These are phyloP conservation scores for Romanogobio albipinnatus DNA, from an alignment of 2,113 vertebrate genomes.

Conservation along the genomic window DNA sequence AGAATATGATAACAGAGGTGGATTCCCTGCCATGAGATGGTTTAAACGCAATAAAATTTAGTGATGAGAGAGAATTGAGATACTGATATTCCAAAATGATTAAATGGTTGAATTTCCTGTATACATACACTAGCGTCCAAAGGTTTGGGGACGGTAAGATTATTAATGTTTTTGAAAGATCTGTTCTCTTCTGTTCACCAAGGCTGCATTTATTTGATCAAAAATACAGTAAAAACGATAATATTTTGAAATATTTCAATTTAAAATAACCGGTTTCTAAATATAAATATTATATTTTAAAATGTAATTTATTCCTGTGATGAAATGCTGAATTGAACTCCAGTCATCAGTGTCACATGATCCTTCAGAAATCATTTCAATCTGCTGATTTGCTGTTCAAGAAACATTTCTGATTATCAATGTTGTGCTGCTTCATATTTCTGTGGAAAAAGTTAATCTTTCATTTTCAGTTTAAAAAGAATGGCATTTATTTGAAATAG, in stretches of 20 bases:
- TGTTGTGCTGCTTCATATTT: neutral
- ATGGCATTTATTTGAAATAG: no score
- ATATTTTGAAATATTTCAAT: neutral
- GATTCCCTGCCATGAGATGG: neutral
- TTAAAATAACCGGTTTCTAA: neutral
- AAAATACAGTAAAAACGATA: neutral
- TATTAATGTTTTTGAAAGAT: neutral
- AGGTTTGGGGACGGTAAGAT: neutral
- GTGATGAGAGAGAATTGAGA: neutral
- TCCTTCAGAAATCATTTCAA: neutral
- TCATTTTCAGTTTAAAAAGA: neutral
- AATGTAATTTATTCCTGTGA: neutral
- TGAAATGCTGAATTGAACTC: neutral
- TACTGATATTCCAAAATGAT: neutral
- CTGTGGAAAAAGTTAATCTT: neutral
- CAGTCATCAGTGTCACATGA: neutral
- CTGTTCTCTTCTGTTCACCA: neutral
- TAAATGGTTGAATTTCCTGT: neutral
- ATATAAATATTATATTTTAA: neutral
- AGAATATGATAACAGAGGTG: neutral
- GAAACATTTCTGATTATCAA: neutral
- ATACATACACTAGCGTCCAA: neutral
- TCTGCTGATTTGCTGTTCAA: neutral
- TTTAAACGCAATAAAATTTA: neutral
- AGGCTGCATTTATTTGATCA: neutral